Percentiles rank a stretch among this genome's conserved stretches.
phyloP scores from a whole-genome alignment of 2,113 vertebrate species.

The Hemibagrus wyckioides region DNA sequence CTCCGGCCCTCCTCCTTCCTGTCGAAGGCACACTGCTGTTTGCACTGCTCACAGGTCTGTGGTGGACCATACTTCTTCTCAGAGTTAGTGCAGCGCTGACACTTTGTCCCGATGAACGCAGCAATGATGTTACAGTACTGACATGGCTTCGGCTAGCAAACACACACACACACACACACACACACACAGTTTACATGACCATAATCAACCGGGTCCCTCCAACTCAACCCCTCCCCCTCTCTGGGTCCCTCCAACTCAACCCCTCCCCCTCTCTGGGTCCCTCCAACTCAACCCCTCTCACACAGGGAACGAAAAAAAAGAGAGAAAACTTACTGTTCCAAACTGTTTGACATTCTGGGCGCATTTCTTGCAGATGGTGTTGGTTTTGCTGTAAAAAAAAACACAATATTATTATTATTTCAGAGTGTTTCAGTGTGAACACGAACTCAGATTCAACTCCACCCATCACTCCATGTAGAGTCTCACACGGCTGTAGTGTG shows the following conservation, averaged over 20 bases:
- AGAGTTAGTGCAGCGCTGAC: slow-evolving; percentile 96
- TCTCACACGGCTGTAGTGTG: too few relatives aligned
- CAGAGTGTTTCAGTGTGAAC: too few relatives aligned
- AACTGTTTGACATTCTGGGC: slow-evolving; percentile 99
- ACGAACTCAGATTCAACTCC: too few relatives aligned
- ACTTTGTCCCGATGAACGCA: slow-evolving; percentile 97
- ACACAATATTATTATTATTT: slow-evolving; percentile 9
- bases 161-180: background rate
- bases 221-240: background rate
- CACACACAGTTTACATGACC: background rate
- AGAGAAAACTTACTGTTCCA: slow-evolving; percentile 86
- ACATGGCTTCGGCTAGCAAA: slow-evolving; percentile 86
- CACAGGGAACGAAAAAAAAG: background rate
- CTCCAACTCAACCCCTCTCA: background rate
- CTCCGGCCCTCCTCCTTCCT: slow-evolving; percentile 95
- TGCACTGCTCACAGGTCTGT: slow-evolving; percentile 96
- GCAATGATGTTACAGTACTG: slow-evolving; percentile 99
- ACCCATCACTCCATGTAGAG: too few relatives aligned
- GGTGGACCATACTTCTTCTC: slow-evolving; percentile 97
- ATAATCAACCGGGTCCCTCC: too few relatives aligned
- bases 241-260: too few relatives aligned
- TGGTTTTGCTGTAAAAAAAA: slow-evolving; percentile 87
- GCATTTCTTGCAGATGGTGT: slow-evolving; percentile 99
- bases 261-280: too few relatives aligned
- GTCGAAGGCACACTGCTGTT: slow-evolving; percentile 98